Evolutionary conservation across 2,797 vertebrate genomes (phyloP).

Genomic region (Tenualosa ilisha): DNA sequence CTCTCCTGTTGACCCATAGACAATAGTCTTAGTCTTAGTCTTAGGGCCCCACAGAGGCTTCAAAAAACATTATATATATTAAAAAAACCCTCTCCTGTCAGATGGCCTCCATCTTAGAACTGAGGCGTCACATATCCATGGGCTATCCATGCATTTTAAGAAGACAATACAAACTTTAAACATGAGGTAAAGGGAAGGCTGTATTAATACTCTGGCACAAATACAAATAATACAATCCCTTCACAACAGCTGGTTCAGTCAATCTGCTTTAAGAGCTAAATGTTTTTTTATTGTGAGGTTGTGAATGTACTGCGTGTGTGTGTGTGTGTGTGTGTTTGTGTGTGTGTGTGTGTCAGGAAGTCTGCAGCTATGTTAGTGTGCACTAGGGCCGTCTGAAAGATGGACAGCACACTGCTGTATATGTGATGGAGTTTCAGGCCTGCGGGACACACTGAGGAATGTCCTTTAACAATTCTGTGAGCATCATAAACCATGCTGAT

Average conservation of each 20-base stretch:
- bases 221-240: neutral
- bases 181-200: too few relatives aligned
- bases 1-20: constrained; percentile 73
- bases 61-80: too few relatives aligned
- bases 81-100: too few relatives aligned
- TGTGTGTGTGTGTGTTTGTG: neutral
- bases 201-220: too few relatives aligned
- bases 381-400: neutral
- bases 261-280: neutral
- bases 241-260: neutral
- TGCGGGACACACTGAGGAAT: neutral
- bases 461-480: neutral
- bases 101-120: too few relatives aligned
- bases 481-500: constrained; percentile 12
- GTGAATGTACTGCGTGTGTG: neutral
- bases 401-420: neutral
- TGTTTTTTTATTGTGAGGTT: neutral
- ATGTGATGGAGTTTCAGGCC: constrained; percentile 15
- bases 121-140: neutral
- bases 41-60: neutral
- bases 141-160: neutral
- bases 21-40: neutral
- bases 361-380: neutral
- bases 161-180: neutral
- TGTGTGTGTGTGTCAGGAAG: neutral